Base-by-base conservation (phyloP, 2,113 vertebrate genomes). In the Mormyrus lacerda region DNA sequence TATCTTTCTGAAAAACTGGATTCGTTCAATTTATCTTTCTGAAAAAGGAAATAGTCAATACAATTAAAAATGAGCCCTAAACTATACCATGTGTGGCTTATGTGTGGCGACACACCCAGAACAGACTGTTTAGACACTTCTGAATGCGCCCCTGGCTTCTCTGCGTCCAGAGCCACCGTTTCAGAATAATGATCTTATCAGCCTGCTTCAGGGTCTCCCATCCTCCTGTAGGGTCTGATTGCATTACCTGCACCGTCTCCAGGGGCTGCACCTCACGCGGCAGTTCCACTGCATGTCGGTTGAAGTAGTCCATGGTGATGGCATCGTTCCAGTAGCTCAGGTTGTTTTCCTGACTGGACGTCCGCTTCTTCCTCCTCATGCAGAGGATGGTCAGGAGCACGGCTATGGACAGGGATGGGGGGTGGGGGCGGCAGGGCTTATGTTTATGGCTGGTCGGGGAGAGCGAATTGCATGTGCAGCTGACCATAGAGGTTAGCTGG, bases 281-380 rank as follows among this genome's bases (percentile, higher is more conserved):
- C 73, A 99, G 93, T 95, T 99, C 98, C 90, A 99, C 98, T 0
- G 98, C 98, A 5, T 99, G 97, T 69, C 97, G 96, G 95, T 96
- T 99, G 95, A 99, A 99, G 95, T 99, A 99, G 95, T 99, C 98
- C 98, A 99, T 99, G 92, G 98, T 99, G 94, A 99, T 99, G 93
- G 98, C 97, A 5, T 99, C 98, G 95, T 99, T 99, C 98, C 98
- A 99, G 92, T 99, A 99, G 95, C 98, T 99, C 95, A 99, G 95
- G 93, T 98, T 99, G 95, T 97, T 99, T 95, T 99, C 98, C 2
- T 98, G 98, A 93, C 96, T 97, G 51, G 98, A 95, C 0, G 97
- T 96, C 95, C 99, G 99, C 94, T 89, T 89, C 88, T 96, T 99
- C 94, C 96, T 97, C 93, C 95, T 96, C 97, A 99, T 97, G 93